Conservation (phyloP, 2,797 vertebrate species). For the Petrocephalus sullivani region DNA sequence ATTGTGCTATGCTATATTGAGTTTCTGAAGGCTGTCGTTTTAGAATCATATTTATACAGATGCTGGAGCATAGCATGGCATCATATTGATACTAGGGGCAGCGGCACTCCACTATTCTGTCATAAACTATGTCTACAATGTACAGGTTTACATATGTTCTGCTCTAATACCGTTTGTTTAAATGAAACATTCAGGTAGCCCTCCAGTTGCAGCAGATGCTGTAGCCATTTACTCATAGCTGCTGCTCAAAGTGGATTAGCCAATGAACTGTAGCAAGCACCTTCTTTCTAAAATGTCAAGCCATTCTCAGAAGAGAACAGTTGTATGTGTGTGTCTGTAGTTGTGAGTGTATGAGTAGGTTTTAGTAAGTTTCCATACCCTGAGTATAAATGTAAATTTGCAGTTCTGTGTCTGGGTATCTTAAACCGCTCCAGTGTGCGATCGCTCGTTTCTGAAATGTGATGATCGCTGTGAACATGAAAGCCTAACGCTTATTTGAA, state of each 20-base stretch:
- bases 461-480: not conserved
- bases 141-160: not conserved
- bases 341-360: not conserved
- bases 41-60: constrained; percentile 40
- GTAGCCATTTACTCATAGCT: not conserved
- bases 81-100: not conserved
- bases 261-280: not conserved
- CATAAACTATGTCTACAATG: not conserved
- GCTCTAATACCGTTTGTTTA: not conserved
- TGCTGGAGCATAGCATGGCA: not conserved
- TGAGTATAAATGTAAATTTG: not conserved
- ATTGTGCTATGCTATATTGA: not conserved
- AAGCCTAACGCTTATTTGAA: not conserved
- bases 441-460: not conserved
- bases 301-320: not conserved
- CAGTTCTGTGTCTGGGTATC: not conserved
- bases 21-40: constrained; percentile 35
- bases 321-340: not conserved
- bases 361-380: not conserved
- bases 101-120: not conserved
- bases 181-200: not conserved
- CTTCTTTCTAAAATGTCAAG: not conserved
- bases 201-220: not conserved
- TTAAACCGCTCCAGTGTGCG: not conserved
- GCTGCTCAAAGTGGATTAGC: not conserved